These are phyloP conservation scores for Monopis laevigella DNA, from an alignment of 2,888 invertebrate species.

Conservation along the genomic window DNA sequence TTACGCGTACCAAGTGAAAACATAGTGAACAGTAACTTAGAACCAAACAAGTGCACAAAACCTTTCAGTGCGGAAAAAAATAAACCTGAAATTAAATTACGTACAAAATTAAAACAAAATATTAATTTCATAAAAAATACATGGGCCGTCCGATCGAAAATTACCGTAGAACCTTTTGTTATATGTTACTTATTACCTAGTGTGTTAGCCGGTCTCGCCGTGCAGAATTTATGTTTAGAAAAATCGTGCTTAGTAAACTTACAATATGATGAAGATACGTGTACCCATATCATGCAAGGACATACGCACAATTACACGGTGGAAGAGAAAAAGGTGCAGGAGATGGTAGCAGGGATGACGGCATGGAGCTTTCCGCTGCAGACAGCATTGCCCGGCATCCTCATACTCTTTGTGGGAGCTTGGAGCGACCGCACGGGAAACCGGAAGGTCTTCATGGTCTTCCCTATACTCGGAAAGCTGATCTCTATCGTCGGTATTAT, in stretches of 20 bases:
- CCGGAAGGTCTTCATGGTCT: conserved; percentile 67
- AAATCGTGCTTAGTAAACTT: conserved; percentile 68
- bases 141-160: conserved; percentile 48
- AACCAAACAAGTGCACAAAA: conserved; percentile 48
- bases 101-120: conserved; percentile 42
- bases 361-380: conserved; percentile 68
- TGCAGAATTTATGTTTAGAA: conserved; percentile 65
- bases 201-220: conserved; percentile 71
- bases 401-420: conserved; percentile 68
- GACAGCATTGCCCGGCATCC: conserved; percentile 64
- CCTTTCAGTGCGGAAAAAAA: conserved; percentile 35
- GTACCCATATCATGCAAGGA: conserved; percentile 57
- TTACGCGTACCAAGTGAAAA: conserved; percentile 57
- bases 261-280: conserved; percentile 60
- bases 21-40: conserved; percentile 48
- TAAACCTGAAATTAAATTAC: conserved; percentile 42
- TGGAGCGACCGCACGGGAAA: conserved; percentile 72
- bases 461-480: conserved; percentile 68
- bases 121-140: conserved; percentile 46
- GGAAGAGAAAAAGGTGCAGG: conserved; percentile 55
- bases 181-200: conserved; percentile 73
- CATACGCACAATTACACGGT: conserved; percentile 45
- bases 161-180: conserved; percentile 75
- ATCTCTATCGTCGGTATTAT: conserved; percentile 64
- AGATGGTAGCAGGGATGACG: conserved; percentile 64